Evolutionary conservation across 2,113 vertebrate genomes (phyloP), one percentile per base, ranked within the genome.

Genomic region (Delphinus delphis): DNA sequence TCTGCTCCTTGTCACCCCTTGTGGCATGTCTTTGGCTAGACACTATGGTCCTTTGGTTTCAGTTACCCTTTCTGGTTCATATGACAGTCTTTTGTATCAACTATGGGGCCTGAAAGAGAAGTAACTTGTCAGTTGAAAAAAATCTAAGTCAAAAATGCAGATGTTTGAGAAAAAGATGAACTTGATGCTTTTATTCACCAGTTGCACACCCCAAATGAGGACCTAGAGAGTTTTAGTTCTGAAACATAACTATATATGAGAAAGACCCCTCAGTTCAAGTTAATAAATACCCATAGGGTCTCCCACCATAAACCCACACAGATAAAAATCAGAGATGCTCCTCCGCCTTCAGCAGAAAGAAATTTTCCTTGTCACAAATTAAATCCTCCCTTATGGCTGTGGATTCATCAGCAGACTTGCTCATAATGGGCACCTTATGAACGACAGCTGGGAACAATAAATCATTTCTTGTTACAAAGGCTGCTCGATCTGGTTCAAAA

Each of bases 141-240:
- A 62, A 79, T n/a, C 8, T 67, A 93, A 68, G n/a, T 2, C 38
- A 28, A 23, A 55, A 41, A 79, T 97, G 31, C 50, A n/a, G 55
- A 86, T 53, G 8, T 96, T 83, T 92, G 44, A 93, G 63, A 44
- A 89, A 93, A 96, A 70, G 38, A 53, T 26, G 80, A 50, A 60
- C 13, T 53, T n/a, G 31, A 10, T 79, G 81, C 8, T 87, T 94
- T 87, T 82, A 36, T 55, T n/a, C 26, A 73, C 11, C 91, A 71
- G 73, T 47, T 93, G 11, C 20, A 5, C 8, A 55, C 17, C 44
- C 17, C 47, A 68, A 58, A 76, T 50, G 55, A 89, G 31, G 36
- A 67, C 21, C 21, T 25, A 26, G 74, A 23, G 31, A 93, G n/a
- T 77, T 76, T 77, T 44, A 11, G 31, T 88, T 93, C 65, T 70